A percentile compares a stretch with the other conserved stretches of the same genome.
These are phyloP conservation scores for Apoderus coryli DNA, from an alignment of 2,888 invertebrate genomes.

Conservation along the genomic window DNA sequence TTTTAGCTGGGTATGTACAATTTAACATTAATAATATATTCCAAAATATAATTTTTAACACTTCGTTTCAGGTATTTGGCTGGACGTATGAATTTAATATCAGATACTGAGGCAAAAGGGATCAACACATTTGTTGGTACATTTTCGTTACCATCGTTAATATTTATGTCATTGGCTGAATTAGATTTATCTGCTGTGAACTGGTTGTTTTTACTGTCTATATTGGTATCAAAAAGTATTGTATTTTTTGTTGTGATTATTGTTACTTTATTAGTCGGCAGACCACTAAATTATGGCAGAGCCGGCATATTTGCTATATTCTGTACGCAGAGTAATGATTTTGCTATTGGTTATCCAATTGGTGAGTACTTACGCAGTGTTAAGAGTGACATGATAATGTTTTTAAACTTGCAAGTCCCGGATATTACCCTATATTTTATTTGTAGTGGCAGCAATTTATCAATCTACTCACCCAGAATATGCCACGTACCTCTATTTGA, in stretches of 20 bases:
- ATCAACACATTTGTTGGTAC: slow-evolving; percentile 86
- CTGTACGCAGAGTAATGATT: slow-evolving; percentile 94
- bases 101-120: slow-evolving; percentile 74
- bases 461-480: slow-evolving; percentile 76
- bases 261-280: slow-evolving; percentile 63
- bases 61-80: slow-evolving; percentile 54
- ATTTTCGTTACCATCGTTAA: slow-evolving; percentile 82
- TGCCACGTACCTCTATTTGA: slow-evolving; percentile 76
- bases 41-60: slow-evolving; percentile 1
- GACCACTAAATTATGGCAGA: slow-evolving; percentile 66
- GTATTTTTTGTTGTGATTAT: slow-evolving; percentile 70
- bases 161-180: slow-evolving; percentile 78
- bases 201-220: slow-evolving; percentile 79
- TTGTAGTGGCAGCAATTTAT: slow-evolving; percentile 73
- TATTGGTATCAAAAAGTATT: slow-evolving; percentile 70
- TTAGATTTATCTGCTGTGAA: slow-evolving; percentile 73
- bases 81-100: slow-evolving; percentile 68
- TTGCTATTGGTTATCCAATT: slow-evolving; percentile 91
- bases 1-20: slow-evolving; percentile 67
- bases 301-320: slow-evolving; percentile 90
- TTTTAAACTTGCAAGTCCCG: too few species aligned
- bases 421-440: not conserved
- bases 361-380: too few species aligned
- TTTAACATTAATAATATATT: not conserved
- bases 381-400: too few species aligned